These are phyloP conservation scores for Aurelia aurita DNA, from an alignment of 30 jellyfish, hydroid and myxozoan genomes.

Conservation along the genomic window DNA sequence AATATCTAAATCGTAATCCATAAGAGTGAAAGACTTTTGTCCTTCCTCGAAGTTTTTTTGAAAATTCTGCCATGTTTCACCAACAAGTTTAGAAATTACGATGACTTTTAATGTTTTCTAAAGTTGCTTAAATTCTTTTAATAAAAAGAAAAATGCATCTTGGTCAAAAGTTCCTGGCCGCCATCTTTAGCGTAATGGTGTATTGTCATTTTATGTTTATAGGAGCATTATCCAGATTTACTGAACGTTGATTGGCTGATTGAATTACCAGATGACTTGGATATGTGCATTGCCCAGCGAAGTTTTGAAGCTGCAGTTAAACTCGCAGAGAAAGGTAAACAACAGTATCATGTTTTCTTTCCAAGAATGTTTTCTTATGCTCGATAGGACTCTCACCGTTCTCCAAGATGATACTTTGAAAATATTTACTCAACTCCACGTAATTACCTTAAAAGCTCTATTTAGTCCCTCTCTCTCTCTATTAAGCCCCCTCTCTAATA, in stretches of 20 bases:
- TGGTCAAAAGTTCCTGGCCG: not conserved
- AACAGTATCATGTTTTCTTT: too few relatives aligned
- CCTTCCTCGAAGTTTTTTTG: not conserved
- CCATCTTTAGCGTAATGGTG: not conserved
- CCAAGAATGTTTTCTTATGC: not conserved
- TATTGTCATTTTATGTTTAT: not conserved
- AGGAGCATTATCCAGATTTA: slow-evolving; percentile 79
- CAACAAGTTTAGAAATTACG: too few relatives aligned
- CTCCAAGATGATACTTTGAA: too few relatives aligned
- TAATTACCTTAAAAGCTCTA: too few relatives aligned
- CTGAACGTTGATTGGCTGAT: slow-evolving; percentile 91
- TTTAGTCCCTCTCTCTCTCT: too few relatives aligned
- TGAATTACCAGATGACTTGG: slow-evolving; percentile 98
- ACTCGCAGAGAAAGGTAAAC: slow-evolving; percentile 82
- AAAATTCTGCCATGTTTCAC: not conserved
- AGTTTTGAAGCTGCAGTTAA: slow-evolving; percentile 92
- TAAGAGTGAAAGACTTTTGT: too few relatives aligned
- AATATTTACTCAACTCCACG: too few relatives aligned
- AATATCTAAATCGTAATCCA: too few relatives aligned
- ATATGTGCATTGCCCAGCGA: slow-evolving; percentile 95
- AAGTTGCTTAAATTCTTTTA: too few relatives aligned
- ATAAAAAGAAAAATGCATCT: not conserved
- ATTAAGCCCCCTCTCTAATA: too few relatives aligned
- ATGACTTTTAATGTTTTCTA: too few relatives aligned
- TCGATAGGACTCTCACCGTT: not conserved